A percentile compares a stretch with the other conserved stretches of the same genome.
phyloP scores from a whole-genome alignment of 2,113 vertebrate genomes.

The Campylomormyrus tamandua region DNA sequence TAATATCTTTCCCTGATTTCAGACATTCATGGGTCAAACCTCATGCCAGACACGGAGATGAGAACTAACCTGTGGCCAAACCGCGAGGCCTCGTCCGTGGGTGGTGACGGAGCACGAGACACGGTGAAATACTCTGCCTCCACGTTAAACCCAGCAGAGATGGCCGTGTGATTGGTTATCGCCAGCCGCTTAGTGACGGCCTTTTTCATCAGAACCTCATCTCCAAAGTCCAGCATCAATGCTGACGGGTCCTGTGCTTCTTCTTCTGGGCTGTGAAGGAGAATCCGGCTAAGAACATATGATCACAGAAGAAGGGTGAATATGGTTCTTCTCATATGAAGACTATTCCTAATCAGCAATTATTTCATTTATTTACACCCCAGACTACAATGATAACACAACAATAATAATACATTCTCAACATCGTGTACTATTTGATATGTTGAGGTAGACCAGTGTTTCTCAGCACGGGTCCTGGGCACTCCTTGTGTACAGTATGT shows the following conservation, averaged over 20 bases:
- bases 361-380: background rate
- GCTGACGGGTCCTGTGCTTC: slow-evolving; percentile 2
- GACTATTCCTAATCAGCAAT: background rate
- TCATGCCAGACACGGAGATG: background rate
- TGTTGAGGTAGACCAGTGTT: background rate
- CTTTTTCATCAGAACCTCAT: slow-evolving; percentile 53
- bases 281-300: background rate
- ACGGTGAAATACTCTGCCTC: slow-evolving; percentile 69
- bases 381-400: background rate
- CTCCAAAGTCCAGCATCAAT: slow-evolving; percentile 72
- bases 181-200: slow-evolving; percentile 56
- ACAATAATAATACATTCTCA: background rate
- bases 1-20: background rate
- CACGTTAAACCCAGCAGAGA: slow-evolving; percentile 67
- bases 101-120: slow-evolving; percentile 11
- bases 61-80: slow-evolving; percentile 40
- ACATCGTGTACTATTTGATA: background rate
- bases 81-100: slow-evolving; percentile 1
- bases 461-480: background rate
- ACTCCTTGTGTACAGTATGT: background rate
- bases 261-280: slow-evolving; percentile 38
- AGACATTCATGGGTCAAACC: background rate
- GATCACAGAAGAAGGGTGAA: background rate
- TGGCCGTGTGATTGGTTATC: slow-evolving; percentile 72
- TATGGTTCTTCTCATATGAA: background rate